A percentile compares a stretch with the other conserved stretches of the same genome.
Evolutionary conservation across 2,888 invertebrate species (phyloP).

Genomic region (Dorcus hopei): DNA sequence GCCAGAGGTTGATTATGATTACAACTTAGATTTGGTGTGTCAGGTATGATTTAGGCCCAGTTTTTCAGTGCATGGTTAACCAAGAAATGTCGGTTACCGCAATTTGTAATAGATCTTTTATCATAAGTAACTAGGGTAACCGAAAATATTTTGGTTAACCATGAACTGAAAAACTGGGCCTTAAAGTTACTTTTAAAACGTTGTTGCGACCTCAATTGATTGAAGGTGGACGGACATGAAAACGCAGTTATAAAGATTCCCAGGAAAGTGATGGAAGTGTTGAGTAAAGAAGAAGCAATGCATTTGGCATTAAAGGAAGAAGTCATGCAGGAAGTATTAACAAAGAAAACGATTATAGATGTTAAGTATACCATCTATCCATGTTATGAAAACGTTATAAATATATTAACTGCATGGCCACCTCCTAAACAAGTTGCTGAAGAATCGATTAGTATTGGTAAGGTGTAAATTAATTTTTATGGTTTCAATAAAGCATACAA

Average conservation of each 20-base stretch:
- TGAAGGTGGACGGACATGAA: conserved; percentile 54
- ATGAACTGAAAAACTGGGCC: too few relatives aligned
- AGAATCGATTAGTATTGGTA: too few relatives aligned
- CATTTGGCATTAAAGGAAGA: conserved; percentile 52
- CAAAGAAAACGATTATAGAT: conserved; percentile 38
- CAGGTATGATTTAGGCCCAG: conserved; percentile 61
- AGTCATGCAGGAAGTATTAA: conserved; percentile 41
- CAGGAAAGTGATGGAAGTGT: conserved; percentile 51
- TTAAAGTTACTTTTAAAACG: neutral
- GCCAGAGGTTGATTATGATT: conserved; percentile 72
- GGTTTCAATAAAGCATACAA: too few relatives aligned
- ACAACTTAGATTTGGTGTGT: conserved; percentile 62
- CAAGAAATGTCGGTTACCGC: too few relatives aligned
- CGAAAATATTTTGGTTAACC: too few relatives aligned
- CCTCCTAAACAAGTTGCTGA: neutral
- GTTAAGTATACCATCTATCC: conserved; percentile 37
- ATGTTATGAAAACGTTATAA: conserved; percentile 44
- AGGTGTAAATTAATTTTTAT: too few relatives aligned
- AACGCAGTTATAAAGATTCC: conserved; percentile 54
- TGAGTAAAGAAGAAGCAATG: conserved; percentile 55
- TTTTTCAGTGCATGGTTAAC: too few relatives aligned
- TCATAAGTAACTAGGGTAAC: too few relatives aligned
- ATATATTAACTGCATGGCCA: conserved; percentile 31
- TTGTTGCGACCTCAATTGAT: neutral
- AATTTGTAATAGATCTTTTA: too few relatives aligned